Base-by-base conservation (phyloP, 2,888 invertebrate species). In the Pristionchus fissidentatus region DNA sequence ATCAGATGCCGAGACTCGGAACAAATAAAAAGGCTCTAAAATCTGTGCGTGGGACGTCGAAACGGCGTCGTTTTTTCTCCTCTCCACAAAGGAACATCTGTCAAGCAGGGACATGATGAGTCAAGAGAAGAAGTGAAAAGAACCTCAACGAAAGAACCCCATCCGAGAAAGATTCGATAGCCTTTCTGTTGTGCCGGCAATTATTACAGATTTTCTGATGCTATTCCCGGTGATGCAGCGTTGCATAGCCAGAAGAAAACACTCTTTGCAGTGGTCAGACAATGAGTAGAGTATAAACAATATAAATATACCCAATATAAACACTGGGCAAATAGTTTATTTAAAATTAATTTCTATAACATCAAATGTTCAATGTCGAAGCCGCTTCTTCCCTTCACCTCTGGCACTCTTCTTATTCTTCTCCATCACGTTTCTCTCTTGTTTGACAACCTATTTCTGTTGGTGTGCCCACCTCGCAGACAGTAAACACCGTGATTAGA, bases 381-480 rank as follows among this genome's bases (percentile, higher is more conserved):
- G n/a, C n/a, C n/a, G n/a, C n/a, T n/a, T n/a, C n/a, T n/a, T n/a
- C n/a, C n/a, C n/a, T n/a, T n/a, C n/a, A n/a, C n/a, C n/a, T n/a
- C n/a, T n/a, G n/a, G n/a, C n/a, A n/a, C n/a, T n/a, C n/a, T n/a
- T n/a, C n/a, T n/a, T n/a, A n/a, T n/a, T n/a, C n/a, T n/a, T n/a
- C n/a, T 38, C 22, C 66, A 66, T 66, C 13, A 66, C 35, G 66
- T 66, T 66, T 38, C 38, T 66, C 66, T 66, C 66, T 66, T 66
- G 66, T 66, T 66, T 66, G 66, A 66, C 66, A 38, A 66, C 35
- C 66, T 66, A 66, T 66, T 66, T 66, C 35, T 66, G 66, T 66
- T 66, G 38, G 66, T 38, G 19, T 35, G n/a, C 35, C 35, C 35
- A 66, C 35, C 35, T 66, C 29, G 38, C 66, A 66, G 66, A 66